phyloP scores from a whole-genome alignment of 2,888 invertebrate species.

The Pollenia amentaria region DNA sequence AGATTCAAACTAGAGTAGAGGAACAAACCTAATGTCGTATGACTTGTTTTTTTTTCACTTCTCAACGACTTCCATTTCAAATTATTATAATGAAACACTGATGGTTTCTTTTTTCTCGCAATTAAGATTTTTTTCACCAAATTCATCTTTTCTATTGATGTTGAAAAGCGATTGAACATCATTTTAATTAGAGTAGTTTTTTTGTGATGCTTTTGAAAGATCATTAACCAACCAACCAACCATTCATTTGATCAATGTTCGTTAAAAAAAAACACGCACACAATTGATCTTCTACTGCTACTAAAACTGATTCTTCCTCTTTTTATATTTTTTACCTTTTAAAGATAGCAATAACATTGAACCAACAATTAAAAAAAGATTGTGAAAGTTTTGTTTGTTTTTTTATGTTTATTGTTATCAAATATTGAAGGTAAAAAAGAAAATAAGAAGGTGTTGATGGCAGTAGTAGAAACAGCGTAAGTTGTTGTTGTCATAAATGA shows the following conservation, averaged over 20 bases:
- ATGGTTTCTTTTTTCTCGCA: not conserved
- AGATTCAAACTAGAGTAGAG: no score
- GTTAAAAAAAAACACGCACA: conserved; percentile 6
- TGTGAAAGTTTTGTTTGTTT: conserved; percentile 68
- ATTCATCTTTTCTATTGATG: not conserved
- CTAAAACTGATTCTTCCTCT: not conserved
- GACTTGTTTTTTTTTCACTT: no score
- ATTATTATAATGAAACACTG: no score
- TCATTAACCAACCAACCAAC: conserved; percentile 50
- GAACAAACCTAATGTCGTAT: no score
- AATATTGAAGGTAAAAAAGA: conserved; percentile 6
- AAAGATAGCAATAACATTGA: conserved; percentile 26
- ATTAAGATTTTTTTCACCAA: not conserved
- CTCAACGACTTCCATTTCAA: no score
- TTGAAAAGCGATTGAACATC: conserved; percentile 41
- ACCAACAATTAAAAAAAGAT: conserved; percentile 57
- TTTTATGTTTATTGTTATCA: conserved; percentile 18
- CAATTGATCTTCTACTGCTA: not conserved
- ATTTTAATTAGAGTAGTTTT: conserved; percentile 42
- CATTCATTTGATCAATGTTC: conserved; percentile 17
- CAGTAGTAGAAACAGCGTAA: not conserved
- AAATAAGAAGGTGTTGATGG: not conserved
- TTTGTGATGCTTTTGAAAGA: conserved; percentile 44
- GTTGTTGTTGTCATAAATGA: conserved; percentile 8
- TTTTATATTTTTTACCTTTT: not conserved